Evolutionary conservation across 2,113 vertebrate genomes (phyloP).

Genomic region (Periophthalmodon schlosseri): DNA sequence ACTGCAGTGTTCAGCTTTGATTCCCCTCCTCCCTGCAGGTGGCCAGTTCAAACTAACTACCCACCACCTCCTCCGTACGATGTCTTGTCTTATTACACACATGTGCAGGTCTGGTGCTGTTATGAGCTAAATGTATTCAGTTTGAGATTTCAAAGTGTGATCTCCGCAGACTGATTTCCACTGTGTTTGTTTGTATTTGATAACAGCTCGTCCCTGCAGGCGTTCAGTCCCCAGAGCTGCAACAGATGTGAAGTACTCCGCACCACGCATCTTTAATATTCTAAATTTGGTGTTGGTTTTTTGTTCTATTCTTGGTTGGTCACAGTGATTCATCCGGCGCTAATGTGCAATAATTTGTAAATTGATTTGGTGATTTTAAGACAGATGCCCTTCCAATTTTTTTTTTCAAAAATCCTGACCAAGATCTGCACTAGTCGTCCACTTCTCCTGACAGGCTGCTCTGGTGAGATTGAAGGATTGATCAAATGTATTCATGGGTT

Average conservation of each 20-base stretch:
- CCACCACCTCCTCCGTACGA: not conserved
- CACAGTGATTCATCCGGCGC: not conserved
- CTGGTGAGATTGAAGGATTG: too few relatives aligned
- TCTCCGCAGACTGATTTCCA: constrained; percentile 3
- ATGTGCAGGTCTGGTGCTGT: not conserved
- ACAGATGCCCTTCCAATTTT: not conserved
- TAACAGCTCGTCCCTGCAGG: constrained; percentile 6
- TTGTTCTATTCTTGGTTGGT: not conserved
- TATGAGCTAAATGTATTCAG: not conserved
- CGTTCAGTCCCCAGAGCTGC: not conserved
- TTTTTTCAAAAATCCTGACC: not conserved
- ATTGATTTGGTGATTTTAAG: not conserved
- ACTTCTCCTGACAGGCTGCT: too few relatives aligned
- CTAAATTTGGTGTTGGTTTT: not conserved
- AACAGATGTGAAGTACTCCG: not conserved
- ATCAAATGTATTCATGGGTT: too few relatives aligned
- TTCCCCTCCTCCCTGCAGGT: not conserved
- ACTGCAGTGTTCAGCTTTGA: not conserved
- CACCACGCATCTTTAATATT: not conserved
- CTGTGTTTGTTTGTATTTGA: constrained; percentile 11
- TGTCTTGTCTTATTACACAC: not conserved
- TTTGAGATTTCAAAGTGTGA: constrained; percentile 7
- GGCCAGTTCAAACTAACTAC: not conserved
- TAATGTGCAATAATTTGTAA: not conserved
- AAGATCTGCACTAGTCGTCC: too few relatives aligned